phyloP scores from a whole-genome alignment of 2,888 invertebrate genomes.

The Peribatodes rhomboidaria region DNA sequence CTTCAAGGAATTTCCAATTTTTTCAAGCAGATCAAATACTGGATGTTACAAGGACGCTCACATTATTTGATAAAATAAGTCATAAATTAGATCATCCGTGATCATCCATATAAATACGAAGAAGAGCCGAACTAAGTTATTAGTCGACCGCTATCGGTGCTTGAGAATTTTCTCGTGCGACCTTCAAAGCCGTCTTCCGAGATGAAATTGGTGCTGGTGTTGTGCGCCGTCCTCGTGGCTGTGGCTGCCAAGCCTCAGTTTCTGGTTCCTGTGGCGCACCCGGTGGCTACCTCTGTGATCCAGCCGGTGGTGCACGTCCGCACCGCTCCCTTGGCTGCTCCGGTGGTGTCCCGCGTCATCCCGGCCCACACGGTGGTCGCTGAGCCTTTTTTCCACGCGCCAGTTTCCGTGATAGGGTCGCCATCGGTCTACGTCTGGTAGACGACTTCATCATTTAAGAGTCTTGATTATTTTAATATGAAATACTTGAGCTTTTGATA shows the following conservation, averaged over 20 bases:
- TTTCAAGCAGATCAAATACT: slow-evolving; percentile 1
- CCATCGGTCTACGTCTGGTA: slow-evolving; percentile 24
- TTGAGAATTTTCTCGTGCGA: slow-evolving; percentile 16
- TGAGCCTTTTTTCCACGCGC: background rate
- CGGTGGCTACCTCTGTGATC: slow-evolving; percentile 1
- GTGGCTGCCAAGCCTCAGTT: slow-evolving; percentile 60
- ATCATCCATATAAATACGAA: slow-evolving; percentile 22
- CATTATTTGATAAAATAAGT: slow-evolving; percentile 5
- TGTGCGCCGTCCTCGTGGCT: slow-evolving; percentile 67
- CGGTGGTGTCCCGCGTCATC: slow-evolving; percentile 1
- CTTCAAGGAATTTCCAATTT: background rate
- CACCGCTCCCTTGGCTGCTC: background rate
- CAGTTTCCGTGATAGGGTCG: slow-evolving; percentile 1
- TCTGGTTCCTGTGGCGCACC: slow-evolving; percentile 9
- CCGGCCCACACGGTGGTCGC: background rate
- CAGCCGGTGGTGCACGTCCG: slow-evolving; percentile 14
- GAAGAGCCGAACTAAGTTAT: background rate
- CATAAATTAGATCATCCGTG: slow-evolving; percentile 11
- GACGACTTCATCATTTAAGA: background rate
- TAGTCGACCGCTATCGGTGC: slow-evolving; percentile 12
- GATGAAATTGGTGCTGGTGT: slow-evolving; percentile 80
- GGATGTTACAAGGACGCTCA: slow-evolving; percentile 11
- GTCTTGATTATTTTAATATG: slow-evolving; percentile 6
- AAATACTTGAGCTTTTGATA: slow-evolving; percentile 6
- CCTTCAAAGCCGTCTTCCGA: slow-evolving; percentile 73